phyloP scores from a whole-genome alignment of 30 jellyfish, hydroid and myxozoan genomes.

The Hydra vulgaris region DNA sequence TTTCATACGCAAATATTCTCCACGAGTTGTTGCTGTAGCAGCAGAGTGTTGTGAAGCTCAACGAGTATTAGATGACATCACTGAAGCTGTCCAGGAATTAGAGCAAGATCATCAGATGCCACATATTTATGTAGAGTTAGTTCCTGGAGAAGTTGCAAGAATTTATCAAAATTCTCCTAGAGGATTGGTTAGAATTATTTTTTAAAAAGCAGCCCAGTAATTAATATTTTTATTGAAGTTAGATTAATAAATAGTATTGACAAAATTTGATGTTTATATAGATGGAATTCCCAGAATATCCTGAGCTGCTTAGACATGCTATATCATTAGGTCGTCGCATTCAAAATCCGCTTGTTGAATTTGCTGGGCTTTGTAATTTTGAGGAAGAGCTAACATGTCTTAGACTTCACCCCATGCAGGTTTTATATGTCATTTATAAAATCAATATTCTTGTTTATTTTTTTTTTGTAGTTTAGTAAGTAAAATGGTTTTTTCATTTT shows the following conservation, averaged over 20 bases:
- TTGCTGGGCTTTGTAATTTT: constrained; percentile 78
- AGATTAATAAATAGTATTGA: not conserved
- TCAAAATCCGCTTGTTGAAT: constrained; percentile 85
- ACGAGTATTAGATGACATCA: constrained; percentile 66
- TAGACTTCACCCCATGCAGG: constrained; percentile 86
- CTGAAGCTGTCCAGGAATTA: constrained; percentile 41
- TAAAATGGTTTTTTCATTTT: not conserved
- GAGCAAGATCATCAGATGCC: constrained; percentile 88
- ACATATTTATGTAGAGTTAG: constrained; percentile 65
- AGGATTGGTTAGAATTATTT: constrained; percentile 40
- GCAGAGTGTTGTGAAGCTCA: constrained; percentile 87
- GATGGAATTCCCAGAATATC: constrained; percentile 89
- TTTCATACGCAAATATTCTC: constrained; percentile 64
- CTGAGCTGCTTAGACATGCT: constrained; percentile 86
- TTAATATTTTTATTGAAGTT: not conserved
- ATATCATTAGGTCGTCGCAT: constrained; percentile 84
- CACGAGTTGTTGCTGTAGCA: constrained; percentile 82
- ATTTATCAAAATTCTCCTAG: constrained; percentile 83
- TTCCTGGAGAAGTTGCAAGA: constrained; percentile 84
- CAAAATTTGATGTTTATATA: not conserved
- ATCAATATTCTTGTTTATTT: not conserved
- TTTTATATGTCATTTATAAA: not conserved
- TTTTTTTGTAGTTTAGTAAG: not conserved
- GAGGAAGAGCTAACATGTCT: constrained; percentile 88
- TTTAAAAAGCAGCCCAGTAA: not conserved